Percentiles rank a stretch among this genome's conserved stretches.
Evolutionary conservation across 2,888 invertebrate species (phyloP).

Genomic region (Falcaria lacertinaria): DNA sequence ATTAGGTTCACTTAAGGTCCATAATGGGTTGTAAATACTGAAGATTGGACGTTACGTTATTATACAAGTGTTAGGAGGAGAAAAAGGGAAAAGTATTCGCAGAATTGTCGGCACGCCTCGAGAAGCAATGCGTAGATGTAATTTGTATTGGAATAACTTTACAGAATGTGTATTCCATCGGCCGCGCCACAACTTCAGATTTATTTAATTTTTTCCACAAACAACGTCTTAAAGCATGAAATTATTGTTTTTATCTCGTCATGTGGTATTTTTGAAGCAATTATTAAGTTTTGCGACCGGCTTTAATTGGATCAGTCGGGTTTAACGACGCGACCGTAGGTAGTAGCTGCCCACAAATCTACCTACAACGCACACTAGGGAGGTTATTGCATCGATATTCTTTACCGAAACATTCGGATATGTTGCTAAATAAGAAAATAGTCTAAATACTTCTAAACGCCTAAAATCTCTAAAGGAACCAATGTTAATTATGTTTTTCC

Average conservation of each 20-base stretch:
- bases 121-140: constrained; percentile 71
- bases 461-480: too few relatives aligned
- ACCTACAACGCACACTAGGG: not conserved
- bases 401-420: not conserved
- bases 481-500: too few relatives aligned
- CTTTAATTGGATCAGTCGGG: constrained; percentile 74
- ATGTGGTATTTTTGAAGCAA: constrained; percentile 74
- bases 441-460: too few relatives aligned
- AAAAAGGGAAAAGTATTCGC: constrained; percentile 74
- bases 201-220: constrained; percentile 77
- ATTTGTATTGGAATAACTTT: constrained; percentile 78
- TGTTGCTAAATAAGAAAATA: too few relatives aligned
- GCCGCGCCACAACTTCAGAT: constrained; percentile 50
- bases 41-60: constrained; percentile 23
- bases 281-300: constrained; percentile 70
- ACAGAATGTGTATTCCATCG: constrained; percentile 74
- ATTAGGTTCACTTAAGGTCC: constrained; percentile 8
- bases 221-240: constrained; percentile 69
- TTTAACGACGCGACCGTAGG: constrained; percentile 57
- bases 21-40: constrained; percentile 10
- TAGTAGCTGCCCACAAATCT: constrained; percentile 48
- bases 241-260: constrained; percentile 78
- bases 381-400: not conserved
- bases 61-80: constrained; percentile 49
- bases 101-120: constrained; percentile 74